Evolutionary conservation across 1,140 invertebrate genomes (phyloP).

Genomic region (Callitettix versicolor): DNA sequence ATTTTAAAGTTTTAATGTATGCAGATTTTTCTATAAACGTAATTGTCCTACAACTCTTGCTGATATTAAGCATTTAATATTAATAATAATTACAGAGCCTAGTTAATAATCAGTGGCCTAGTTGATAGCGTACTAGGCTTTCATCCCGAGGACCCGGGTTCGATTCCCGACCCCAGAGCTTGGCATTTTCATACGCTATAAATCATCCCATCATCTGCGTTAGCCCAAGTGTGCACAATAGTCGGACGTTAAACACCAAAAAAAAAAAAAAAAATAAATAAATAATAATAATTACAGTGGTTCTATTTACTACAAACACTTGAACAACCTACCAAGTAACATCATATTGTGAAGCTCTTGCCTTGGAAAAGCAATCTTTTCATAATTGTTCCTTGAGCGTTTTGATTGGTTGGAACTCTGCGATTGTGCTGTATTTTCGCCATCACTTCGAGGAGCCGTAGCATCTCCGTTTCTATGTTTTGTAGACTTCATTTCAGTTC

Average conservation of each 20-base stretch:
- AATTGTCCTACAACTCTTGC: too few relatives aligned
- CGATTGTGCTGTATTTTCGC: slow-evolving; percentile 65
- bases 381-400: slow-evolving; percentile 56
- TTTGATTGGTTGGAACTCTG: slow-evolving; percentile 56
- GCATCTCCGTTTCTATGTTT: slow-evolving; percentile 26
- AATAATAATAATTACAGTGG: not conserved
- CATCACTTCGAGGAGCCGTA: slow-evolving; percentile 59
- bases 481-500: slow-evolving; percentile 41
- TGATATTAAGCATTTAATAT: too few relatives aligned
- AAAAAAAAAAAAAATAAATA: not conserved
- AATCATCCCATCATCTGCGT: too few relatives aligned
- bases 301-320: slow-evolving; percentile 13
- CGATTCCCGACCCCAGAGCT: too few relatives aligned
- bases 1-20: too few relatives aligned
- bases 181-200: too few relatives aligned
- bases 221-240: too few relatives aligned
- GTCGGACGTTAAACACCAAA: too few relatives aligned
- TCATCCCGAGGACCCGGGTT: too few relatives aligned
- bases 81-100: not conserved
- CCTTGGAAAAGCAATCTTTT: slow-evolving; percentile 61
- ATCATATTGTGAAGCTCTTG: slow-evolving; percentile 67
- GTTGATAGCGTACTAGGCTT: too few relatives aligned
- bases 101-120: not conserved
- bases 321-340: slow-evolving; percentile 60
- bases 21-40: too few relatives aligned